Base-by-base conservation (phyloP, 2,797 vertebrate species). In the Cossypha caffra region DNA sequence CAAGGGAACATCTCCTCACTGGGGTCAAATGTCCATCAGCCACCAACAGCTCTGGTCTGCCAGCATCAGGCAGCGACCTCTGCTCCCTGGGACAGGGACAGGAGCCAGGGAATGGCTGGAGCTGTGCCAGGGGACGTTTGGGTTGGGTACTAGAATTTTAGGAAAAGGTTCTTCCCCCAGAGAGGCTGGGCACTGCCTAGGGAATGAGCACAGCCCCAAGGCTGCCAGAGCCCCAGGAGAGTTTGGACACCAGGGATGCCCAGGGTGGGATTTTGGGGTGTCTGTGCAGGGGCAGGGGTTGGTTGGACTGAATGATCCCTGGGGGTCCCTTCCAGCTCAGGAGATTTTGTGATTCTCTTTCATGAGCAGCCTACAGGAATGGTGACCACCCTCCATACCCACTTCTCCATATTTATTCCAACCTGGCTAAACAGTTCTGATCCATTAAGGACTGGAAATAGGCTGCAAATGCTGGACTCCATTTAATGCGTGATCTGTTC, bases 121-220 rank as follows among this genome's bases (percentile, higher is more conserved):
- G 55, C 23, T 50, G 55, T 1, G 19, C 1, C 24, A 17, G 42
- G 35, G 21, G 1, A 19, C 13, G 11, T 0, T 18, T 1, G 2
- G 28, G 0, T 0, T 37, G 55, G 42, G 10, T 0, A 3, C 11
- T 11, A 51, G 48, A 9, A 26, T 50, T 50, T 2, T 6, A 48
- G 55, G 35, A 2, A 6, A 55, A 35, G 15, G 24, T 5, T 62
- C 11, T 54, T 54, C 11, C 19, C 15, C 24, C 45, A 29, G 47
- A 76, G 47, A 18, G 15, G 40, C 29, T 31, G 47, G 52, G 77
- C 48, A n/a, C 29, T 66, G 68, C 3, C 8, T 52, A 67, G 47
- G 47, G 86, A 67, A 45, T 15, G 54, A 54, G 25, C 40, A 35
- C 16, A 0, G 12, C 4, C 26, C 35, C 0, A 1, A 35, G 12